Conservation (phyloP, 1,140 invertebrate genomes). For the Lordiphosa collinella region DNA sequence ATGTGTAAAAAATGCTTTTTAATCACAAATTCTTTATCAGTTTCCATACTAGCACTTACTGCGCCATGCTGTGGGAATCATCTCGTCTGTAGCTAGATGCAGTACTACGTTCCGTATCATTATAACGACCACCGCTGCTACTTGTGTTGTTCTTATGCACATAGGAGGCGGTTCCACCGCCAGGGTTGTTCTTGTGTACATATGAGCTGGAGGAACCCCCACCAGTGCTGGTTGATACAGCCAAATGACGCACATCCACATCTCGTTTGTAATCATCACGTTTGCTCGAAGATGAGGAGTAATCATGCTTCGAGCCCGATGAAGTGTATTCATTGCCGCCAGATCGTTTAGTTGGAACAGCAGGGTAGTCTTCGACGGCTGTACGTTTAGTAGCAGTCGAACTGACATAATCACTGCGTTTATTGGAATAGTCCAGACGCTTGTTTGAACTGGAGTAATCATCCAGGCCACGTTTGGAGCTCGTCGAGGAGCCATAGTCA, state of each 20-base stretch:
- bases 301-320: constrained; percentile 60
- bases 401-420: constrained; percentile 60
- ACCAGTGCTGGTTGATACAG: constrained; percentile 34
- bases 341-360: constrained; percentile 63
- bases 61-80: constrained; percentile 57
- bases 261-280: constrained; percentile 66
- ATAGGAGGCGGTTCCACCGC: constrained; percentile 40
- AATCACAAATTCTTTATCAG: no score
- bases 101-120: constrained; percentile 53
- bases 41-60: constrained; percentile 12
- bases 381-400: constrained; percentile 51
- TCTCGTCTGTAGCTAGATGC: constrained; percentile 66
- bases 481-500: constrained; percentile 59
- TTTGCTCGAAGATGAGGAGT: constrained; percentile 56
- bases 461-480: constrained; percentile 53
- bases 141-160: constrained; percentile 54
- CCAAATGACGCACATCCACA: constrained; percentile 64
- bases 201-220: constrained; percentile 56
- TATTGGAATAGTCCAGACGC: constrained; percentile 61
- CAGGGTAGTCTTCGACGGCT: constrained; percentile 65
- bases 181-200: constrained; percentile 51
- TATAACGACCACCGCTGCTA: constrained; percentile 56
- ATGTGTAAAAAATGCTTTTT: no score
- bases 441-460: constrained; percentile 64
- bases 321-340: constrained; percentile 54